A percentile compares a stretch with the other conserved stretches of the same genome.
phyloP scores from a whole-genome alignment of 2,113 vertebrate species.

The Buteo buteo region DNA sequence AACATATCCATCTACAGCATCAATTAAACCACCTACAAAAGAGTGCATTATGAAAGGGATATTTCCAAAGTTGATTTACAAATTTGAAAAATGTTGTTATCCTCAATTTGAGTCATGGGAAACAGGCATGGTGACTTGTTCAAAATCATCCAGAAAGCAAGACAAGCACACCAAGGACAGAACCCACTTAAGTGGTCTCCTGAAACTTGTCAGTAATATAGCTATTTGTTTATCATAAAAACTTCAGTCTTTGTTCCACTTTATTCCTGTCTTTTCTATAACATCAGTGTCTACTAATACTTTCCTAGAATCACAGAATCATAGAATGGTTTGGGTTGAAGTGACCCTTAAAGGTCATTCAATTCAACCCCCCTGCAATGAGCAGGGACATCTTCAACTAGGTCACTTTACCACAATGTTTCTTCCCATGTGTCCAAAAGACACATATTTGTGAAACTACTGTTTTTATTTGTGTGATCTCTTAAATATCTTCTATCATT shows the following conservation, averaged over 20 bases:
- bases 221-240: not conserved
- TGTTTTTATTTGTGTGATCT: not conserved
- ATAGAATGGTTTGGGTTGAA: not conserved
- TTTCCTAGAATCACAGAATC: not conserved
- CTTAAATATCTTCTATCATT: not conserved
- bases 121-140: not conserved
- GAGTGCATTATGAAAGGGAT: not conserved
- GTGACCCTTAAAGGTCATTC: accelerated
- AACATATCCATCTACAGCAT: not conserved
- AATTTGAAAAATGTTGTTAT: not conserved
- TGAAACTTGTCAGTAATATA: not conserved
- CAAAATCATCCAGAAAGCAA: not conserved
- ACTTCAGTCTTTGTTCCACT: not conserved
- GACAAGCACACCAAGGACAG: not conserved
- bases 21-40: not conserved
- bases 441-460: not conserved
- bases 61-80: not conserved
- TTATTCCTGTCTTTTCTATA: not conserved
- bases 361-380: not conserved
- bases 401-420: not conserved
- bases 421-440: not conserved
- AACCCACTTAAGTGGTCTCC: not conserved
- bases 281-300: not conserved
- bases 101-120: not conserved
- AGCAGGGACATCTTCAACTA: not conserved